phyloP scores from a whole-genome alignment of 2,797 vertebrate species.

The Hypotaenidia okinawae region DNA sequence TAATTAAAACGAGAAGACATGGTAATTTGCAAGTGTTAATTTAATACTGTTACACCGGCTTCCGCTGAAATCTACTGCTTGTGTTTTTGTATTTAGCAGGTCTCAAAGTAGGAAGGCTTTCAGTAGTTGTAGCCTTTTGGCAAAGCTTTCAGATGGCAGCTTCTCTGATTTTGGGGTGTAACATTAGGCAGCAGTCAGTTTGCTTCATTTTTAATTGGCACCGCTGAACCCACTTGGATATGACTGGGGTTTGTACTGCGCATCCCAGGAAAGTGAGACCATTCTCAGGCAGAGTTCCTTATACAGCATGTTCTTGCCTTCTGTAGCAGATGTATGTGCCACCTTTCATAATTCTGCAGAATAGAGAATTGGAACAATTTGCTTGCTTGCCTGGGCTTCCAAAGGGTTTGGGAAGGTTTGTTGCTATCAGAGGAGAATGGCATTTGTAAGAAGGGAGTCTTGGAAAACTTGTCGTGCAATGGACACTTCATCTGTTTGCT shows the following conservation, averaged over 20 bases:
- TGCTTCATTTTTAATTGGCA: background rate
- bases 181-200: background rate
- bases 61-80: background rate
- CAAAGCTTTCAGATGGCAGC: background rate
- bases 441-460: background rate
- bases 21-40: background rate
- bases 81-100: background rate
- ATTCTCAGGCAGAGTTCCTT: background rate
- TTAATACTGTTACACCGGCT: background rate
- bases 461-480: background rate
- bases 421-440: background rate
- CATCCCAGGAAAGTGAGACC: background rate
- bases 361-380: background rate
- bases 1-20: background rate
- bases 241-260: background rate
- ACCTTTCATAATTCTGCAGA: background rate
- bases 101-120: slow-evolving; percentile 8
- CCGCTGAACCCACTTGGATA: background rate
- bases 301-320: background rate
- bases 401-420: background rate
- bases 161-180: background rate
- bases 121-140: background rate
- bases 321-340: background rate
- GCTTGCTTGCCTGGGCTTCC: background rate
- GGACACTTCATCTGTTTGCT: background rate